Percentiles rank a stretch among this genome's conserved stretches.
Conservation (phyloP, 2,113 vertebrate genomes). For the Crocuta crocuta region DNA sequence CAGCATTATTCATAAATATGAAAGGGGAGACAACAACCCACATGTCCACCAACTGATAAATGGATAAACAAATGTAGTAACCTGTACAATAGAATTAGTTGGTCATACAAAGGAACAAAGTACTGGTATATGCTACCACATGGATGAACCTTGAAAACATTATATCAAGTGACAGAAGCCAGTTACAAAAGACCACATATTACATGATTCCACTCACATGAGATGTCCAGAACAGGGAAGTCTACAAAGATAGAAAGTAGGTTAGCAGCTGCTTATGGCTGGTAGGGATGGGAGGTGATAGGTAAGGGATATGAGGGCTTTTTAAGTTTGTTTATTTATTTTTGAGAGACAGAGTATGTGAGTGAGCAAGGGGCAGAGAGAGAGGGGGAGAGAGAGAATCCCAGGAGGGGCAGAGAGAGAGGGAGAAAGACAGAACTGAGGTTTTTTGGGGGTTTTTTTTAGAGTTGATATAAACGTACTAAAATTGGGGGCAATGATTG, state of each 20-base stretch:
- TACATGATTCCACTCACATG: not conserved
- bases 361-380: too few species aligned
- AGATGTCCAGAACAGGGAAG: not conserved
- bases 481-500: not conserved
- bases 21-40: not conserved
- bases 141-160: not conserved
- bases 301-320: not conserved
- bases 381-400: too few species aligned
- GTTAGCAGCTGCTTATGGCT: not conserved
- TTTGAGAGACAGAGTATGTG: too few species aligned
- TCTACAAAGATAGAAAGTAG: not conserved
- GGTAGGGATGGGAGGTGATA: accelerated
- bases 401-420: too few species aligned
- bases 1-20: not conserved
- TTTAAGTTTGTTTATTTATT: too few species aligned
- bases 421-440: too few species aligned
- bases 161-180: not conserved
- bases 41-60: not conserved
- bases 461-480: not conserved
- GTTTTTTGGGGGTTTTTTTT: not conserved
- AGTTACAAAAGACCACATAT: not conserved
- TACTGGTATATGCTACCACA: not conserved
- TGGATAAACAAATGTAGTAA: not conserved
- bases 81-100: not conserved
- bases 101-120: not conserved